These are phyloP conservation scores for Enteromius argenteus DNA, from an alignment of 2,797 vertebrate genomes.

Conservation along the genomic window DNA sequence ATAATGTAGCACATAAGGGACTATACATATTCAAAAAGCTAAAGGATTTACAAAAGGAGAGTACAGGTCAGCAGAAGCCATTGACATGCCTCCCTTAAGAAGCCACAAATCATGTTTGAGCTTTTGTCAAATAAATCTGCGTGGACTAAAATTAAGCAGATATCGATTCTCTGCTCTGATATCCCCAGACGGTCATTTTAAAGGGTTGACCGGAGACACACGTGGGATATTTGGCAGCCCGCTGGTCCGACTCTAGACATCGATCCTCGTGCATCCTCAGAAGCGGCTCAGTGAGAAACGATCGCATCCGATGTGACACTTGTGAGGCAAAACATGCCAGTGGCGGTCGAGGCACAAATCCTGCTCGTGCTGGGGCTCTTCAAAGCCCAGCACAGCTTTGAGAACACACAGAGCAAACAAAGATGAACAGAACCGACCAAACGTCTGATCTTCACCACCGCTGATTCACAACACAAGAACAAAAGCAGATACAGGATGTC, in stretches of 20 bases:
- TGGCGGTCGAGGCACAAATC: conserved; percentile 3
- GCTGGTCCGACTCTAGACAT: conserved; percentile 29
- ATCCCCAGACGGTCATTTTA: conserved; percentile 42
- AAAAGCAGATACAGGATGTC: background rate
- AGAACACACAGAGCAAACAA: conserved; percentile 24
- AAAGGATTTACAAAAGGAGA: background rate
- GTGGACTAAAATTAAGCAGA: conserved; percentile 56
- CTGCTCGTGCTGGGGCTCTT: background rate
- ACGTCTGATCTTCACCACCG: background rate
- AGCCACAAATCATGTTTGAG: conserved; percentile 15
- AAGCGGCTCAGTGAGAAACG: conserved; percentile 17
- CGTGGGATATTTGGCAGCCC: conserved; percentile 32
- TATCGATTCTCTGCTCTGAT: conserved; percentile 44
- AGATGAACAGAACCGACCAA: background rate
- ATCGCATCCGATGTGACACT: conserved; percentile 15
- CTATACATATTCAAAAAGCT: background rate
- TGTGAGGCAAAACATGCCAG: conserved; percentile 31
- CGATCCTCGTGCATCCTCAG: conserved; percentile 32
- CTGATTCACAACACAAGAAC: conserved; percentile 4
- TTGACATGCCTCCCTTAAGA: background rate
- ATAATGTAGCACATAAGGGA: background rate
- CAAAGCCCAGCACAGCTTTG: conserved; percentile 3
- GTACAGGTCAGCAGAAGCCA: background rate
- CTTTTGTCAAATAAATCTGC: conserved; percentile 38
- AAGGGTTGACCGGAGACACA: conserved; percentile 36